A percentile compares a stretch with the other conserved stretches of the same genome.
Evolutionary conservation across 2,113 vertebrate species (phyloP).

Genomic region (Saccopteryx bilineata): DNA sequence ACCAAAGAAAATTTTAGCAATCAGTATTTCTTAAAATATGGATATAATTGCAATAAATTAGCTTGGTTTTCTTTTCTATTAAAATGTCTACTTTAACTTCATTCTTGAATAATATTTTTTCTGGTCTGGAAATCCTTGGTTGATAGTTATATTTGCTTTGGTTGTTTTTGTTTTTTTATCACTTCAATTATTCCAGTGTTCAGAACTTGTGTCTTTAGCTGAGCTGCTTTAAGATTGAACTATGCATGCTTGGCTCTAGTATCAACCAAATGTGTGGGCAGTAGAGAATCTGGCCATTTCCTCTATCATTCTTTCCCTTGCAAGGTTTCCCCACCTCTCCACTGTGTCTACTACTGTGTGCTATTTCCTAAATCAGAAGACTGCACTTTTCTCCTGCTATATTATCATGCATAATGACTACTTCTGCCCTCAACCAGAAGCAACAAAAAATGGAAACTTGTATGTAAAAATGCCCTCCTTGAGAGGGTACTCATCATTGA

Average conservation of each 20-base stretch:
- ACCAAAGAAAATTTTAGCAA: not conserved
- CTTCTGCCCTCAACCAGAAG: not conserved
- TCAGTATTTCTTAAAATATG: not conserved
- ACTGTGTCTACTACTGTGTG: not conserved
- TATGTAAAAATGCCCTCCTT: not conserved
- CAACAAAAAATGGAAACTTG: not conserved
- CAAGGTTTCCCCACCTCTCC: not conserved
- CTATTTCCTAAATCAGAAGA: not conserved
- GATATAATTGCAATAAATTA: not conserved
- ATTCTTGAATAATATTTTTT: not conserved
- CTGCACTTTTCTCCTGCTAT: not conserved
- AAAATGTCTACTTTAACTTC: not conserved
- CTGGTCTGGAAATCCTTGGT: not conserved
- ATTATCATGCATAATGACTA: not conserved
- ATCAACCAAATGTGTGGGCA: not conserved
- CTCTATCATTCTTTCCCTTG: not conserved
- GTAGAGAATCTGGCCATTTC: not conserved
- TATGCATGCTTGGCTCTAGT: not conserved
- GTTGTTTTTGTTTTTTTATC: not conserved
- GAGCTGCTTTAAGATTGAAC: not conserved
- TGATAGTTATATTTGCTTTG: not conserved
- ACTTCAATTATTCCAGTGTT: not conserved
- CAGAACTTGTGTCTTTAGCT: not conserved
- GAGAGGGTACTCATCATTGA: not conserved
- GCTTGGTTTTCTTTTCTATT: not conserved